These are phyloP conservation scores for Rotaria macrura DNA, from an alignment of 2,888 invertebrate species.

Conservation along the genomic window DNA sequence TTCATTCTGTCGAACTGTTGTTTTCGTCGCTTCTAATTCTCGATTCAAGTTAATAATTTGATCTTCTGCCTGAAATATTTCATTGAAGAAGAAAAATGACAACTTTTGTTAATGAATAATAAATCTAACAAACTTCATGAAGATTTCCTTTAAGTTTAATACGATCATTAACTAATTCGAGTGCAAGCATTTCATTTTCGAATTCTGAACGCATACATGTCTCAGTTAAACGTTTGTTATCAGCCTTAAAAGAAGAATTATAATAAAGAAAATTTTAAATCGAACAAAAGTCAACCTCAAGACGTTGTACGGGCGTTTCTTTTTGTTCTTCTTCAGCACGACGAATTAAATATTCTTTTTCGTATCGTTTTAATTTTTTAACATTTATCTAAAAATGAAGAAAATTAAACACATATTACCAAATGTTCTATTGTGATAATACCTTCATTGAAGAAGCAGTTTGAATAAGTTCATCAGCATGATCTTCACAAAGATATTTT, in stretches of 20 bases:
- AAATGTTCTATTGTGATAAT: background rate
- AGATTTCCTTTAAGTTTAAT: slow-evolving; percentile 54
- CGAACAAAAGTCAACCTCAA: slow-evolving; percentile 37
- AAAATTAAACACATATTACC: too few species aligned
- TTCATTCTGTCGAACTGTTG: slow-evolving; percentile 59
- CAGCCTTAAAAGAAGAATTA: slow-evolving; percentile 37
- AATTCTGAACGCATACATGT: slow-evolving; percentile 55
- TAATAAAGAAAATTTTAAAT: background rate
- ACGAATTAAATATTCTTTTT: slow-evolving; percentile 70
- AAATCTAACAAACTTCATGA: slow-evolving; percentile 41
- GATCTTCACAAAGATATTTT: slow-evolving; percentile 82
- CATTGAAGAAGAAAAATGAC: too few species aligned
- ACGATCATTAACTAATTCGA: slow-evolving; percentile 55
- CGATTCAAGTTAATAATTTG: slow-evolving; percentile 48
- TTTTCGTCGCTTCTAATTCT: slow-evolving; percentile 49
- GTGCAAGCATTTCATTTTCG: slow-evolving; percentile 57
- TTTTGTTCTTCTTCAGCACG: slow-evolving; percentile 54
- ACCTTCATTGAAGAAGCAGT: background rate
- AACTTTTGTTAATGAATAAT: too few species aligned
- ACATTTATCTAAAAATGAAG: slow-evolving; percentile 43
- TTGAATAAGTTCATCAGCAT: slow-evolving; percentile 69
- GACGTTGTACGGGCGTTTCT: slow-evolving; percentile 41
- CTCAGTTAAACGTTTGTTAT: slow-evolving; percentile 53
- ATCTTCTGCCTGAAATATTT: slow-evolving; percentile 49
- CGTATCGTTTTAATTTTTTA: slow-evolving; percentile 83